Evolutionary conservation across 2,888 invertebrate species (phyloP), one percentile per base, ranked within the genome.

Genomic region (Synergus itoensis): DNA sequence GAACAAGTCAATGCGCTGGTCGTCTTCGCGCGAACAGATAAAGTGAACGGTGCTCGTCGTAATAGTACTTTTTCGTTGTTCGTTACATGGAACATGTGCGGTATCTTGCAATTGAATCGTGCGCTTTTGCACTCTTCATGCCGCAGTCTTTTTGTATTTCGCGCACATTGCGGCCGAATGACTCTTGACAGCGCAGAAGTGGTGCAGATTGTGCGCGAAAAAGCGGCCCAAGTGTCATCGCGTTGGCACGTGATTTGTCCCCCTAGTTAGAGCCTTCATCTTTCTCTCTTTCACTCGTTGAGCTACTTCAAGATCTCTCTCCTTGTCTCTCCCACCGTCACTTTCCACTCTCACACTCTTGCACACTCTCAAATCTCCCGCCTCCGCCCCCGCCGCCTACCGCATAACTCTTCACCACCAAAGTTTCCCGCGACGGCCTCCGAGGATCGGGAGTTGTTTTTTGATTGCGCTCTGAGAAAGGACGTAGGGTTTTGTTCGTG

Each of bases 1-100:
- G n/a, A 41, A 28, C 40, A 40, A 62, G 43, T 76, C 76, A 60
- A 43, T 36, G 60, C 76, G 73, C 48, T 48, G 60, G 62, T 76
- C 40, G 76, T 76, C 60, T 76, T 76, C 62, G 62, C 76, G 76
- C 76, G 76, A 76, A 76, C 63, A 60, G 62, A 76, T 40, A 60
- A 63, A 62, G 76, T 76, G 76, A 73, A 73, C n/a, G 63, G 76
- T 62, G 60, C 60, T 60, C 63, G 75, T 53, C 12, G 57, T 41
- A 75, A 28, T 28, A 57, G 67, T 45, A 53, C 28, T 73, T 69
- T 73, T 73, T 73, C 45, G 48, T 53, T 41, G 16, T 21, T 48
- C 60, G 28, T 18, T 53, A 48, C 41, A 76, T 62, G 60, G 40
- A 60, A 41, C 43, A 76, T 60, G 63, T 60, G 60, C 76, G 76